Percentiles rank a stretch among this genome's conserved stretches.
Evolutionary conservation across 2,113 vertebrate species (phyloP).

Genomic region (Charadrius vociferus): DNA sequence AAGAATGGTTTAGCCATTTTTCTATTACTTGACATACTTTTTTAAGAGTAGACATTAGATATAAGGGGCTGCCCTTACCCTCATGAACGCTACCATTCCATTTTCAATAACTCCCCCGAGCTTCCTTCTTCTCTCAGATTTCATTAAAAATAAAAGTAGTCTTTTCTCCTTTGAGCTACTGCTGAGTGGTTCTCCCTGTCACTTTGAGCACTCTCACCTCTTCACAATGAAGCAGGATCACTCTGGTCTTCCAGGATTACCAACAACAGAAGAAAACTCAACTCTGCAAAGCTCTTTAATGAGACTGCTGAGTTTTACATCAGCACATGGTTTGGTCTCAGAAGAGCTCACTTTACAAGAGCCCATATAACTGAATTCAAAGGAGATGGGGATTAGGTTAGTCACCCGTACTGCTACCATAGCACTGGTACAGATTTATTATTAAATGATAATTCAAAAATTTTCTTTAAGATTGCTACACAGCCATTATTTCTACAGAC

Average conservation of each 20-base stretch:
- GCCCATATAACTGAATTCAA: background rate
- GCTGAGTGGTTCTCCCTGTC: background rate
- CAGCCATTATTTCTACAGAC: background rate
- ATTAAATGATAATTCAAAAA: background rate
- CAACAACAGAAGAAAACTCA: background rate
- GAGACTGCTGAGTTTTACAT: background rate
- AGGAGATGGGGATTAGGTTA: background rate
- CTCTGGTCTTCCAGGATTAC: background rate
- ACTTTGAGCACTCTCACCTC: background rate
- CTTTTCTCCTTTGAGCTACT: background rate
- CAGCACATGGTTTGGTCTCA: background rate
- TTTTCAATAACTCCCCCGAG: background rate
- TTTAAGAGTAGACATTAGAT: background rate
- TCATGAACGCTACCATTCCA: background rate
- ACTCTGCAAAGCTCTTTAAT: background rate
- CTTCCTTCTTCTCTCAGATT: background rate
- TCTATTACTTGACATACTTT: background rate
- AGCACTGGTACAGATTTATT: background rate
- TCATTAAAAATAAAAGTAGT: background rate
- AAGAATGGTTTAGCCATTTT: background rate
- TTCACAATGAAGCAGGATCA: background rate
- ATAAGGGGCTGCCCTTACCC: background rate
- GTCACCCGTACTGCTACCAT: background rate
- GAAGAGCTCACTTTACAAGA: background rate
- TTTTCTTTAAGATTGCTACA: background rate